A percentile compares a stretch with the other conserved stretches of the same genome.
phyloP scores from a whole-genome alignment of 2,113 vertebrate genomes.

The Menidia beryllina region DNA sequence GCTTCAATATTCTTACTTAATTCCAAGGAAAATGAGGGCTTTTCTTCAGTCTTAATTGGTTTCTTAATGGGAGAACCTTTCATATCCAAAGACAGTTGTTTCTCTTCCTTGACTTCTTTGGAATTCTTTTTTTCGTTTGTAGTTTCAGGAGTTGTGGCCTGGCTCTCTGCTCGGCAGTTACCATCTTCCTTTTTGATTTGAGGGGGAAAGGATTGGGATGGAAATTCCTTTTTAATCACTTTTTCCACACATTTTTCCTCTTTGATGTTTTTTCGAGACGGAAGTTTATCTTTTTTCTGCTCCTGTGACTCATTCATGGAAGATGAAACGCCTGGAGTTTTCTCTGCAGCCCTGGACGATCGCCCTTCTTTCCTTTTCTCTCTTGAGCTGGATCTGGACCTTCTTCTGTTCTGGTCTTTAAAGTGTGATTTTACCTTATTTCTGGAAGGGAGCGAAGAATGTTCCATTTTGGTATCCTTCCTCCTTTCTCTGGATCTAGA shows the following conservation, averaged over 20 bases:
- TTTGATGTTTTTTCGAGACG: constrained; percentile 2
- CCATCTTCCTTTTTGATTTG: constrained; percentile 39
- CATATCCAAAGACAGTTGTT: constrained; percentile 40
- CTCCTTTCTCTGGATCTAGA: constrained; percentile 82
- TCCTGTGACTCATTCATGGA: constrained; percentile 31
- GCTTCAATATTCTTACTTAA: neutral
- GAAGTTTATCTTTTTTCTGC: constrained; percentile 50
- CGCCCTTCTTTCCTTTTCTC: constrained; percentile 78
- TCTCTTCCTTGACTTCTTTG: constrained; percentile 70
- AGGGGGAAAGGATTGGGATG: neutral
- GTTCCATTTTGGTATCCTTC: constrained; percentile 70
- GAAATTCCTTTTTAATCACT: constrained; percentile 25
- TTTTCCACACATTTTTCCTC: constrained; percentile 23
- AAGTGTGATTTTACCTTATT: constrained; percentile 71
- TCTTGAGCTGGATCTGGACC: constrained; percentile 81
- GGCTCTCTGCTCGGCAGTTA: constrained; percentile 16
- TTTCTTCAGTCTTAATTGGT: constrained; percentile 47
- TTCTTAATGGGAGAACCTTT: constrained; percentile 35
- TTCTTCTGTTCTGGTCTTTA: constrained; percentile 73
- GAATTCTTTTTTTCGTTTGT: constrained; percentile 11
- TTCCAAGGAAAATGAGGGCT: neutral
- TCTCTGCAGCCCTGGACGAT: constrained; percentile 53
- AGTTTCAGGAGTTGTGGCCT: constrained; percentile 1
- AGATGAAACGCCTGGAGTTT: constrained; percentile 25
- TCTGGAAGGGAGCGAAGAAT: constrained; percentile 58